A percentile compares a stretch with the other conserved stretches of the same genome.
These are phyloP conservation scores for Hedychridium roseum DNA, from an alignment of 2,888 invertebrate genomes.

Conservation along the genomic window DNA sequence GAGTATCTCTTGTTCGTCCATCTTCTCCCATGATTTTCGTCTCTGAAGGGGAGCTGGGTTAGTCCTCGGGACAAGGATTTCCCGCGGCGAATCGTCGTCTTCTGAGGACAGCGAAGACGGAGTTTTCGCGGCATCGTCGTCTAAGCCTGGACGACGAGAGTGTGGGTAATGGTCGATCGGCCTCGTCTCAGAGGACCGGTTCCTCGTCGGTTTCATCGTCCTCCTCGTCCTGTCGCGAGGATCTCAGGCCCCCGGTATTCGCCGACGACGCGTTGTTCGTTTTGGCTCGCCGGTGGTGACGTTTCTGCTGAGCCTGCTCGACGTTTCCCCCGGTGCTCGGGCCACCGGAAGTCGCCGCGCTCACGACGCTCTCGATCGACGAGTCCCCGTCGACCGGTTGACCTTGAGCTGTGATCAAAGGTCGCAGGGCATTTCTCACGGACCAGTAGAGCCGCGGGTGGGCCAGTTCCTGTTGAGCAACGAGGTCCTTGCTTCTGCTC, in stretches of 20 bases:
- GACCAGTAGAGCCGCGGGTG: slow-evolving; percentile 81
- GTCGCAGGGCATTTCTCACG: slow-evolving; percentile 78
- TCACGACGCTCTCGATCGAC: slow-evolving; percentile 23
- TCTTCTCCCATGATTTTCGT: not conserved
- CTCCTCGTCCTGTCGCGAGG: slow-evolving; percentile 68
- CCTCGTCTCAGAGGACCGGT: slow-evolving; percentile 66
- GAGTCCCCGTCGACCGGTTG: slow-evolving; percentile 26
- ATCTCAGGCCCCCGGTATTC: slow-evolving; percentile 57
- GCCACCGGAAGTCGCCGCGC: slow-evolving; percentile 33
- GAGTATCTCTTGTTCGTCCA: too few relatives aligned
- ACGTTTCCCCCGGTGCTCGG: slow-evolving; percentile 33
- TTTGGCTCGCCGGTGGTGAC: slow-evolving; percentile 61
- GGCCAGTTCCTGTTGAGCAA: slow-evolving; percentile 78
- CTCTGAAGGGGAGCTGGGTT: too few relatives aligned
- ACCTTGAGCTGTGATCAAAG: slow-evolving; percentile 71
- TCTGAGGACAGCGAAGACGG: not conserved
- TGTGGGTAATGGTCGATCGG: slow-evolving; percentile 29
- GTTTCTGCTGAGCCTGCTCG: slow-evolving; percentile 31
- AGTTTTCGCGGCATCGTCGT: not conserved
- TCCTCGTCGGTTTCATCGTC: slow-evolving; percentile 71
- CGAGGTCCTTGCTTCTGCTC: slow-evolving; percentile 72
- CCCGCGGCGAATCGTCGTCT: not conserved
- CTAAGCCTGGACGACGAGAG: slow-evolving; percentile 28
- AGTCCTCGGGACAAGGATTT: too few relatives aligned
- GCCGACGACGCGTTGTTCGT: slow-evolving; percentile 70